Percentiles rank a stretch among this genome's conserved stretches.
Conservation (phyloP, 2,888 invertebrate genomes). For the Thelaira solivaga region DNA sequence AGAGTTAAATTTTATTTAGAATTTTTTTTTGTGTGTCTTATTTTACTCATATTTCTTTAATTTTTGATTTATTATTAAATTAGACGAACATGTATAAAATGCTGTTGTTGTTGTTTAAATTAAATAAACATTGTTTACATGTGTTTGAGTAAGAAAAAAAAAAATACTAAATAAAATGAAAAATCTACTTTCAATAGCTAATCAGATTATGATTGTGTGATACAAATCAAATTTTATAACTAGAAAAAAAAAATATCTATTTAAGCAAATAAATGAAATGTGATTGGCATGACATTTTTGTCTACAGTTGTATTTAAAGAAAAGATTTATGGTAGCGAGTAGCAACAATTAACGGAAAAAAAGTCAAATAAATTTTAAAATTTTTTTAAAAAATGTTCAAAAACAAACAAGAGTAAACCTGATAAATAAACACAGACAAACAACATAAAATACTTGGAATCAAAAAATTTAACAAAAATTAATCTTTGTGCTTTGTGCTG, state of each 20-base stretch:
- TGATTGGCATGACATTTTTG: no score
- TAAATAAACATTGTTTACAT: constrained; percentile 51
- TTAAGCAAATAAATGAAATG: no score
- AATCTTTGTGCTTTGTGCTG: no score
- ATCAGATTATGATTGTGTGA: constrained; percentile 10
- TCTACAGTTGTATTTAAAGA: no score
- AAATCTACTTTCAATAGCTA: not conserved
- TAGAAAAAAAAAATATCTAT: not conserved
- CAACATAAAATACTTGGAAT: no score
- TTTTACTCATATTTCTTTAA: constrained; percentile 14
- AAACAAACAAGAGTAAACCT: no score
- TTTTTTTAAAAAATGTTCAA: no score
- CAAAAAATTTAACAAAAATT: no score
- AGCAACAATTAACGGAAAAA: no score
- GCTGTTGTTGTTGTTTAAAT: constrained; percentile 19
- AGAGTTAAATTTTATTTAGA: constrained; percentile 12
- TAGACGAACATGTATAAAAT: not conserved
- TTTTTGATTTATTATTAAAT: not conserved
- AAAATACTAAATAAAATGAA: not conserved
- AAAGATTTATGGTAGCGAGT: no score
- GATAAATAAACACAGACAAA: no score
- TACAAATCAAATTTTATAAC: constrained; percentile 1
- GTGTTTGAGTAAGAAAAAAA: constrained; percentile 1
- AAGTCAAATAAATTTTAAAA: no score
- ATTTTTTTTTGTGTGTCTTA: not conserved